Base-by-base conservation (phyloP, 2,113 vertebrate genomes). In the Grammomys dolichurus region DNA sequence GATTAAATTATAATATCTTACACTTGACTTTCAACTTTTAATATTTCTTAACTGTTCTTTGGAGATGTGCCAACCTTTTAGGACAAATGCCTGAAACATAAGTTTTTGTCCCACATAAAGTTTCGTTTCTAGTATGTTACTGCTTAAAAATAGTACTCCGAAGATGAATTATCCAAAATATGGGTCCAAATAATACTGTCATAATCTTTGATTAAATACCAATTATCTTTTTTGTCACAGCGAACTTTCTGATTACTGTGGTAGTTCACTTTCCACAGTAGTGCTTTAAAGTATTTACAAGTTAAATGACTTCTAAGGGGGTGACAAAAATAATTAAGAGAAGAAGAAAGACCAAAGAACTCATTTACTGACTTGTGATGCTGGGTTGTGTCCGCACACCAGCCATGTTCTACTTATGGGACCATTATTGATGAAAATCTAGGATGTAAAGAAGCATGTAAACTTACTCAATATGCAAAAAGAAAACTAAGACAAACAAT, bases 101-200 rank as follows among this genome's bases (percentile, higher is more conserved):
- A 3, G 7, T 3, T 17, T 11, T 3, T 1, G 26, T 31, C 3
- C 10, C 10, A 87, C 5, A 9, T n/a, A 17, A 26, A 20, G 1
- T 91, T 65, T 73, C 4, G 72, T 94, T 82, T 96, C 70, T 54
- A 91, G 4, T 3, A 54, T 19, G 58, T 90, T 14, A 28, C 8
- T 31, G 2, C 5, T 80, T 80, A 91, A 75, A 63, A 81, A 91
- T 48, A 65, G 48, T 11, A 60, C n/a, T 75, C 0, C 80, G 3
- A 76, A 92, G 48, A 48, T 7, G 92, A 87, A 70, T 40, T 43
- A 73, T 51, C 7, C 1, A 67, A 51, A 31, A 89, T 0, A n/a
- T 84, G 46, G 48, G 3, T 28, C 28, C 6, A 56, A 90, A 93
- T 5, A 63, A 93, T 9, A 19, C 19, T 93, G 65, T 9, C 24